Base-by-base conservation (phyloP, 2,113 vertebrate genomes). In the Leucosticte australis region DNA sequence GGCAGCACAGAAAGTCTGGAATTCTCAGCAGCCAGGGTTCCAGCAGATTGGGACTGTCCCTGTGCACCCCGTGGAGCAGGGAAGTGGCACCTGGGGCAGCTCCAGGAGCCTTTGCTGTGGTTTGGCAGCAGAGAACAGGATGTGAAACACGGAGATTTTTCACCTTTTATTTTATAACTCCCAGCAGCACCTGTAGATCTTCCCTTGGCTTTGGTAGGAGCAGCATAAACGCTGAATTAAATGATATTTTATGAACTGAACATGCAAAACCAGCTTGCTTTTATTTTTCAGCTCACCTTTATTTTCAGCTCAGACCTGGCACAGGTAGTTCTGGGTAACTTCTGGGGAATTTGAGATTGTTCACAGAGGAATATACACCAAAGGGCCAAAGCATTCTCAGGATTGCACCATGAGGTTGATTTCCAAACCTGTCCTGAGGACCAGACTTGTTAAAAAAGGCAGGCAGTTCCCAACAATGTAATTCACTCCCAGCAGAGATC, bases 1-100 rank as follows among this genome's bases (percentile, higher is more conserved):
- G 37, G 37, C 37, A 37, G 37, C 37, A 37, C 37, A 37, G 37
- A 37, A 37, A 37, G 37, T 37, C 37, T 37, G 37, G 37, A 37
- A 37, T 37, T 37, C 37, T 37, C 49, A 50, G 49, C 26, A 50
- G 7, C 13, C 49, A 50, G 49, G 49, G 49, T 2, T 50, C 49
- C 49, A 50, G 9, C 24, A 50, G 49, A 28, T 10, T 15, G 31
- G 37, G 47, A 20, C 11, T 26, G 67, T 16, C 30, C 42, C 31
- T 27, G 6, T 14, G 10, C 23, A 4, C 39, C 42, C 70, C 1
- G 0, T 0, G 2, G 53, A 50, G 75, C 23, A 65, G 46, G 21
- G 21, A 27, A 28, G 69, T 15, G 37, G 11, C 10, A 7, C 44
- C 39, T 12, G 3, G 35, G 27, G 20, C 2, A 9, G 64, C 60